phyloP scores from a whole-genome alignment of 1,140 invertebrate genomes.

The Caerostris darwini region DNA sequence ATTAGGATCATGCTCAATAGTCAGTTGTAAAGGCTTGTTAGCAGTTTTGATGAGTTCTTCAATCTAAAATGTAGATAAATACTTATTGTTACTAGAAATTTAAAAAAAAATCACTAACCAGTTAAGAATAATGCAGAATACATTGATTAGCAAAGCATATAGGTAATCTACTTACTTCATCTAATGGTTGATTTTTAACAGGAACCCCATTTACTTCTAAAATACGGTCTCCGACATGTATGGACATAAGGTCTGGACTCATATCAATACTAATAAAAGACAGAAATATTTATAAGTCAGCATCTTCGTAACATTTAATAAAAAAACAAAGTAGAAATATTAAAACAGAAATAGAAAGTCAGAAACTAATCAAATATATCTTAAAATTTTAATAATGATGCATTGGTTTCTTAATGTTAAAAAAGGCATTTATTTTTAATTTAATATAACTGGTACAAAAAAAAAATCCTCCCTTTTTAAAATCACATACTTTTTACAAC shows the following conservation, averaged over 20 bases:
- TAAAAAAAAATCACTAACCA: background rate
- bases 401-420: too few relatives aligned
- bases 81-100: background rate
- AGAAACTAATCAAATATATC: background rate
- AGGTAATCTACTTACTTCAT: constrained; percentile 80
- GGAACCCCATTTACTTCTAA: constrained; percentile 95
- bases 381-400: too few relatives aligned
- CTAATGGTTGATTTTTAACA: constrained; percentile 86
- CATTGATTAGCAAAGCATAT: constrained; percentile 31
- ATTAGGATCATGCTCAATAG: constrained; percentile 94
- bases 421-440: too few relatives aligned
- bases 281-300: background rate
- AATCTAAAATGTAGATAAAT: constrained; percentile 79
- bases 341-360: background rate
- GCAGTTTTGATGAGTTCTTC: constrained; percentile 80
- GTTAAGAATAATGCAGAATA: background rate
- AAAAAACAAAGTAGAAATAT: background rate
- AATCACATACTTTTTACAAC: too few relatives aligned
- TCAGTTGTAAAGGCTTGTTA: constrained; percentile 85
- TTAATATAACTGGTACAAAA: too few relatives aligned
- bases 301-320: background rate
- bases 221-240: constrained; percentile 94
- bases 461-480: too few relatives aligned
- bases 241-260: constrained; percentile 89
- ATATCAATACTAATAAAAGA: constrained; percentile 87